Evolutionary conservation across 2,113 vertebrate genomes (phyloP), one percentile per base, ranked within the genome.

Genomic region (Seriola aureovittata): DNA sequence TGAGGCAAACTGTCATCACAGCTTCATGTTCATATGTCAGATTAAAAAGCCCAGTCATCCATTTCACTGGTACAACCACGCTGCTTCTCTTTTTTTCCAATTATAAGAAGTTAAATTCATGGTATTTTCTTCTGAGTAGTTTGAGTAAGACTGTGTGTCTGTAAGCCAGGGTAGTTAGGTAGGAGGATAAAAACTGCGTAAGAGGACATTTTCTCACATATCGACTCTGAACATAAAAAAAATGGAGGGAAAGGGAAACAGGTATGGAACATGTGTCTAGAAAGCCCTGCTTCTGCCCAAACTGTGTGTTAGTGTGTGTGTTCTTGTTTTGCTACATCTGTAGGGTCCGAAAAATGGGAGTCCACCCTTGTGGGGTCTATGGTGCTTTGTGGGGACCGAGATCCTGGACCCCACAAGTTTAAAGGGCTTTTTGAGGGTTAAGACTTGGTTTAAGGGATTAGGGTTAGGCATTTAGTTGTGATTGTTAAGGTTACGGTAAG

Each of bases 41-140:
- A 81, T 78, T 58, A 84, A 87, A 91, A 70, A 90, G 82, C 78
- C n/a, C 71, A 87, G 76, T 92, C 86, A 91, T 89, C 84, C 84
- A 81, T 87, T 75, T 74, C 52, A 81, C n/a, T 60, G 82, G 66
- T 60, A 59, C 42, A 65, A 38, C 16, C n/a, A 17, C 23, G 0
- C 42, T 67, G 78, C 66, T 91, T 91, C 80, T 93, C 80, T 83
- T 90, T 86, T 90, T 84, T 90, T 88, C 78, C 64, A 72, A 23
- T 34, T 74, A 68, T 19, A 71, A 62, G 40, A 40, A 17, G 8
- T 42, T 8, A 19, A 60, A 4, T 85, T 74, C 25, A 69, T 38
- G 32, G n/a, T 66, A 8, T 59, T 25, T 48, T 4, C 69, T 73
- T 80, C 78, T 63, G 38, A 62, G 71, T 11, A 4, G 9, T 25